Evolutionary conservation across 2,113 vertebrate species (phyloP).

Genomic region (Mobula hypostoma): DNA sequence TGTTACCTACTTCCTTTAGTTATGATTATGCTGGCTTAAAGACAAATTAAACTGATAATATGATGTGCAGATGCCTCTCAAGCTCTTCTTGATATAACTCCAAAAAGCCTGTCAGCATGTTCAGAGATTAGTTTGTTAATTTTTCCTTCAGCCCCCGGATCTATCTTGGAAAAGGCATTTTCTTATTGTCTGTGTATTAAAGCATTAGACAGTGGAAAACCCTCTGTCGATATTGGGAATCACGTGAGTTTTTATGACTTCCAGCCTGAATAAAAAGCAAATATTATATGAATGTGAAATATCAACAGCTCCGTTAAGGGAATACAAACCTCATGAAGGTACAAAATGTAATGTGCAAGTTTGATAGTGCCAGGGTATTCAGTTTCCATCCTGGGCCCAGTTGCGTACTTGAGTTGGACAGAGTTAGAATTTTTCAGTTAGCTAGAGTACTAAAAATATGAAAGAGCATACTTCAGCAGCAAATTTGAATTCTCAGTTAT

Average conservation of each 20-base stretch:
- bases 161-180: background rate
- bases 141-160: background rate
- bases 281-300: background rate
- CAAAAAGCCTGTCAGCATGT: background rate
- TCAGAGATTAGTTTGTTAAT: background rate
- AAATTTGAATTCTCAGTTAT: conserved; percentile 5
- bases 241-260: background rate
- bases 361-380: background rate
- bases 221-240: background rate
- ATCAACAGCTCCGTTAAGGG: background rate
- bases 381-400: background rate
- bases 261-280: background rate
- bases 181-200: conserved; percentile 15
- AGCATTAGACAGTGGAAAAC: background rate
- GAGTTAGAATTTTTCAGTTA: background rate
- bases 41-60: background rate
- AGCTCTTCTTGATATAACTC: background rate
- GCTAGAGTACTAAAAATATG: background rate
- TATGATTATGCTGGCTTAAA: background rate
- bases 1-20: background rate
- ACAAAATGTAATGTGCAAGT: background rate
- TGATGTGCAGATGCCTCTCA: background rate
- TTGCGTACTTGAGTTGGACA: background rate
- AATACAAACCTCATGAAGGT: conserved; percentile 15
- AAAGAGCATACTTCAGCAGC: background rate